Conservation (phyloP, 2,113 vertebrate species). For the Psettodes erumei region DNA sequence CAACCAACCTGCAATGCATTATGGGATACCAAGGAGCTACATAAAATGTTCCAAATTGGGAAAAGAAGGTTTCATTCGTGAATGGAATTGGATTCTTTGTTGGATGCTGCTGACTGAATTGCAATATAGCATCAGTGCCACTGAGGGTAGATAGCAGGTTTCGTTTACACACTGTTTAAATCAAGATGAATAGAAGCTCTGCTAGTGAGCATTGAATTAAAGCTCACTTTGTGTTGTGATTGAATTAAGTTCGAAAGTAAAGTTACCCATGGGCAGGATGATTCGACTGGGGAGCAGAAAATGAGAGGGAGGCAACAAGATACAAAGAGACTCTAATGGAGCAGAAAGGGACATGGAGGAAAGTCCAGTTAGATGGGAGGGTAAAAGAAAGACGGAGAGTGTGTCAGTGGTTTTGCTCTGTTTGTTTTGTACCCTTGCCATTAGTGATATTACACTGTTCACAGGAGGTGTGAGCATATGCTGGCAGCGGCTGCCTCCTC, state of each 20-base stretch:
- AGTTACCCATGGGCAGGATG: conserved; percentile 26
- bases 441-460: conserved; percentile 60
- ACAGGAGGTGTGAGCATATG: conserved; percentile 57
- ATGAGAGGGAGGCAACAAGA: conserved; percentile 2
- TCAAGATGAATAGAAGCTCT: conserved; percentile 28
- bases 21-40: neutral
- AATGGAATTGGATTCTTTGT: neutral
- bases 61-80: neutral
- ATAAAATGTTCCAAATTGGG: neutral
- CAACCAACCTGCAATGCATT: neutral
- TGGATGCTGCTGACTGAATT: conserved; percentile 1
- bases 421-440: conserved; percentile 58
- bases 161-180: conserved; percentile 29
- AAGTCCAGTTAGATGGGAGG: conserved; percentile 19
- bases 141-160: conserved; percentile 7
- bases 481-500: conserved; percentile 56
- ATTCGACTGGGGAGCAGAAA: conserved; percentile 21
- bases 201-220: conserved; percentile 41
- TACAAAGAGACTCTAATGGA: conserved; percentile 7
- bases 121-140: conserved; percentile 1
- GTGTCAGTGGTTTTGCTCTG: conserved; percentile 36
- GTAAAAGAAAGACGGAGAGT: conserved; percentile 14
- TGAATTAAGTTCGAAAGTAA: conserved; percentile 44
- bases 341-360: conserved; percentile 19
- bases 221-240: conserved; percentile 42